phyloP scores from a whole-genome alignment of 1,140 invertebrate species.

The Pseudomyrmex concolor region DNA sequence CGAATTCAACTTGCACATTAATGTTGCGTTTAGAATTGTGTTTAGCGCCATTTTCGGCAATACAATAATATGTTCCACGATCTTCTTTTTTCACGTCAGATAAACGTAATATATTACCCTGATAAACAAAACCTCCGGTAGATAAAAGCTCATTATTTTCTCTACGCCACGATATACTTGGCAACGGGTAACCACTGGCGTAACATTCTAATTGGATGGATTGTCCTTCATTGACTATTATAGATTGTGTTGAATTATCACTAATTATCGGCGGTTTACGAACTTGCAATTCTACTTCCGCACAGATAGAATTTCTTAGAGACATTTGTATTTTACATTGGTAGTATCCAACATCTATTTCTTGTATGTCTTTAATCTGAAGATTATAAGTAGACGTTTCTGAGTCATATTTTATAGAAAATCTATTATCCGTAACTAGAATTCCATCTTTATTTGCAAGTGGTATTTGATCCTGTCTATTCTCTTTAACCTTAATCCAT shows the following conservation, averaged over 20 bases:
- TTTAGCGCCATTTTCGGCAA: slow-evolving; percentile 96
- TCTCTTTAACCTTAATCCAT: slow-evolving; percentile 89
- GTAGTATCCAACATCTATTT: slow-evolving; percentile 95
- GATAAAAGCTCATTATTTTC: slow-evolving; percentile 97
- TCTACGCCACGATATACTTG: slow-evolving; percentile 95
- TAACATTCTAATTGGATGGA: slow-evolving; percentile 94
- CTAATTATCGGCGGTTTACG: slow-evolving; percentile 95
- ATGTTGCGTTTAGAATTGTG: slow-evolving; percentile 93
- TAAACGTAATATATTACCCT: slow-evolving; percentile 94
- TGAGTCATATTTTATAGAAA: slow-evolving; percentile 90
- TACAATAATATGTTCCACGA: slow-evolving; percentile 96
- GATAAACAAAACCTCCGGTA: slow-evolving; percentile 90
- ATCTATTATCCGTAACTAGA: slow-evolving; percentile 94
- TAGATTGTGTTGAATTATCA: slow-evolving; percentile 95
- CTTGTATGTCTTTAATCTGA: slow-evolving; percentile 96
- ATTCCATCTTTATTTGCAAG: slow-evolving; percentile 91
- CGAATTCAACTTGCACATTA: slow-evolving; percentile 95
- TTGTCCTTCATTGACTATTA: slow-evolving; percentile 93
- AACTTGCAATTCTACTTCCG: slow-evolving; percentile 93
- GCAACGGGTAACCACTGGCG: slow-evolving; percentile 92
- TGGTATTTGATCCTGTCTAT: slow-evolving; percentile 87
- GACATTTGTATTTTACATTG: slow-evolving; percentile 94
- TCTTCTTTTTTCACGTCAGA: slow-evolving; percentile 93
- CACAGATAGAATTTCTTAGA: slow-evolving; percentile 91
- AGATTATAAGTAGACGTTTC: slow-evolving; percentile 50